Conservation (phyloP, 2,888 invertebrate species). For the Steromphala cineraria region DNA sequence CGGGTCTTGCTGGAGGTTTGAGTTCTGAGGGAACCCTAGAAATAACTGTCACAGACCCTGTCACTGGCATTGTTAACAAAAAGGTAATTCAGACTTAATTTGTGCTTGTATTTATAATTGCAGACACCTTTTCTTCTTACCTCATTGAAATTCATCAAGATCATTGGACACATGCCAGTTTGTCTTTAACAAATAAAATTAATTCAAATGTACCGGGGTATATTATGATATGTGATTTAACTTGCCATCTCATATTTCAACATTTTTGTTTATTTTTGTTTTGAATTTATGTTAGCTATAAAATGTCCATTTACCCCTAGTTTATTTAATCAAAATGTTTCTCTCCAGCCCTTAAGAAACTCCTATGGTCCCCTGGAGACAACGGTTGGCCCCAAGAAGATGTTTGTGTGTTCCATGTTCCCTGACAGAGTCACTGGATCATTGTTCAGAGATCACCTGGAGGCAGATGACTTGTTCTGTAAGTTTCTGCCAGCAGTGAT, state of each 20-base stretch:
- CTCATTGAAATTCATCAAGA: too few species aligned
- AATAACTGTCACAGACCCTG: slow-evolving; percentile 51
- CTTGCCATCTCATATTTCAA: too few species aligned
- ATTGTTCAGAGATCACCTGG: slow-evolving; percentile 44
- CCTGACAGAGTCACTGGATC: slow-evolving; percentile 51
- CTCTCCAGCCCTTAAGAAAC: slow-evolving; percentile 48
- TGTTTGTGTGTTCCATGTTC: slow-evolving; percentile 54
- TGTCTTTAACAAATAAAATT: neutral
- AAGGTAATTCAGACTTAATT: slow-evolving; percentile 34
- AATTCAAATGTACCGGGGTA: too few species aligned
- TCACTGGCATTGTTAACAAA: slow-evolving; percentile 37
- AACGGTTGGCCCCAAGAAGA: slow-evolving; percentile 38
- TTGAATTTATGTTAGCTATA: neutral
- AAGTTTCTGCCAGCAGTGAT: slow-evolving; percentile 20
- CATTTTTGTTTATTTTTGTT: neutral
- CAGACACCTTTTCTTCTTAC: too few species aligned
- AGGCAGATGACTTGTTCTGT: slow-evolving; percentile 46
- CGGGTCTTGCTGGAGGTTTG: slow-evolving; percentile 42
- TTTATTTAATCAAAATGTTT: neutral
- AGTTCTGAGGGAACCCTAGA: slow-evolving; percentile 51
- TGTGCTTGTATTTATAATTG: neutral
- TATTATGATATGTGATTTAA: neutral
- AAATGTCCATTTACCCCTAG: neutral
- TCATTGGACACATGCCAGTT: neutral
- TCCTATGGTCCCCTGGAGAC: slow-evolving; percentile 53